phyloP scores from a whole-genome alignment of 2,797 vertebrate species.

The Austrolebias charrua region DNA sequence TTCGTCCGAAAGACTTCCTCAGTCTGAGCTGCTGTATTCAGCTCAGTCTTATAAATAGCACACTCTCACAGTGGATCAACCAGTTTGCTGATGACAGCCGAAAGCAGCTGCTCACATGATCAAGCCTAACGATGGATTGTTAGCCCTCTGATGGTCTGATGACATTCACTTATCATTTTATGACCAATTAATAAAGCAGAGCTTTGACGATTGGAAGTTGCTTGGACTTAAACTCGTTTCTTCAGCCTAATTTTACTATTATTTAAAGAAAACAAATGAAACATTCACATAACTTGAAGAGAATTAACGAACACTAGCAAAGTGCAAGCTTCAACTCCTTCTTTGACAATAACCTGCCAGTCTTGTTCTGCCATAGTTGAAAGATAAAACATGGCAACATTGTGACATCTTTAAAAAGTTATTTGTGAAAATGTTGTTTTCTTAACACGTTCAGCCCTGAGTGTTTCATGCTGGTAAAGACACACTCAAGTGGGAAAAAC shows the following conservation, averaged over 20 bases:
- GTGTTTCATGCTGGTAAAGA: constrained; percentile 59
- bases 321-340: too few relatives aligned
- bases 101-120: too few relatives aligned
- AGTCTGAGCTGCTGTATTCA: too few relatives aligned
- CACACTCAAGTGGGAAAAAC: constrained; percentile 59
- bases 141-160: too few relatives aligned
- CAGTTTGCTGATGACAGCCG: too few relatives aligned
- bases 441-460: constrained; percentile 42
- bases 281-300: not conserved
- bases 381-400: not conserved
- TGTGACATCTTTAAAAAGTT: constrained; percentile 34
- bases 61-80: too few relatives aligned
- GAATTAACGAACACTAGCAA: not conserved
- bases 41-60: too few relatives aligned
- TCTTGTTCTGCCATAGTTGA: constrained; percentile 10
- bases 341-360: not conserved
- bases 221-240: constrained; percentile 43
- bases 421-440: constrained; percentile 42
- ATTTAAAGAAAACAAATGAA: constrained; percentile 5
- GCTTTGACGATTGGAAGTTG: constrained; percentile 44
- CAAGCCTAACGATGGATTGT: too few relatives aligned
- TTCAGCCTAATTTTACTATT: constrained; percentile 36
- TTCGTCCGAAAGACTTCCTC: too few relatives aligned
- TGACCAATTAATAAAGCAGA: constrained; percentile 67
- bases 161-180: constrained; percentile 66